These are phyloP conservation scores for Athalia circularis DNA, from an alignment of 2,888 invertebrate species.

Conservation along the genomic window DNA sequence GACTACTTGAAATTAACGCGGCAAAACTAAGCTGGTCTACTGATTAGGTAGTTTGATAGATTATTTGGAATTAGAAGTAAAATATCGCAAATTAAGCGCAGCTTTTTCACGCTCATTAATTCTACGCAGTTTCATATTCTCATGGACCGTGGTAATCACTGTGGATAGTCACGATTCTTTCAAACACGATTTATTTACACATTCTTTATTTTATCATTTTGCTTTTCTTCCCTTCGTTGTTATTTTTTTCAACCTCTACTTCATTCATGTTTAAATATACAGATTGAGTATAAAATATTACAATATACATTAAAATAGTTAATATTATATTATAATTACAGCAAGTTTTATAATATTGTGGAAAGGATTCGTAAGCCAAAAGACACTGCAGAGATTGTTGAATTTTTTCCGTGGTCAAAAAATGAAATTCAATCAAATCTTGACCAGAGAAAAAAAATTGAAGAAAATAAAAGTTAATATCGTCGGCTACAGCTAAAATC, in stretches of 20 bases:
- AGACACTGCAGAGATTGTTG: conserved; percentile 1
- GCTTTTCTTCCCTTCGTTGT: background rate
- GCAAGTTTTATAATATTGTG: conserved; percentile 33
- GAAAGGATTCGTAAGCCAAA: conserved; percentile 1
- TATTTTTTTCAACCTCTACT: background rate
- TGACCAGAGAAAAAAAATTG: conserved; percentile 24
- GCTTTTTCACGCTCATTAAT: too few relatives aligned
- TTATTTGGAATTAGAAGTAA: too few relatives aligned
- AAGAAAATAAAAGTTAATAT: too few relatives aligned
- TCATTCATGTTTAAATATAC: too few relatives aligned
- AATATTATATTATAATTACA: conserved; percentile 41
- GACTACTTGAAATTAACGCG: too few relatives aligned
- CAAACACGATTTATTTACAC: conserved; percentile 45
- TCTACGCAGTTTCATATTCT: too few relatives aligned
- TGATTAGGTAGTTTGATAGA: too few relatives aligned
- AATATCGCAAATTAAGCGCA: too few relatives aligned
- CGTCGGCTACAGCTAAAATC: background rate
- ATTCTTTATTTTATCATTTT: background rate
- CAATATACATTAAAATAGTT: conserved; percentile 32
- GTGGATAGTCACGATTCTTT: background rate
- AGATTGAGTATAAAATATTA: conserved; percentile 40
- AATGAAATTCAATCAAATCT: background rate
- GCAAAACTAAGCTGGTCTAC: too few relatives aligned
- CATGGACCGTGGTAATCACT: background rate
- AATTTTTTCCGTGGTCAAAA: conserved; percentile 41